Conservation (phyloP, 2,888 invertebrate species). For the Thereva unica region DNA sequence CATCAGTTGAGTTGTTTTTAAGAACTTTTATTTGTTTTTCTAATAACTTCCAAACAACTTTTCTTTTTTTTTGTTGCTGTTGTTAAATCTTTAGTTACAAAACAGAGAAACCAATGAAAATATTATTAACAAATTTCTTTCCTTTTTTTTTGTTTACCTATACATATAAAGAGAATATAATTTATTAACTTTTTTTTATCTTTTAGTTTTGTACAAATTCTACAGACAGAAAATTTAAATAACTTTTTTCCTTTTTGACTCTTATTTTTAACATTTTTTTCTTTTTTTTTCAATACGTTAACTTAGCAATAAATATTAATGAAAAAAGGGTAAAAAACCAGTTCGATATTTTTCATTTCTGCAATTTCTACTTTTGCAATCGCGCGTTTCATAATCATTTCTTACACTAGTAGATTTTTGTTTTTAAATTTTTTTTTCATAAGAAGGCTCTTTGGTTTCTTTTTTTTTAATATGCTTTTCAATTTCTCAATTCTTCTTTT, state of each 20-base stretch:
- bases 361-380: too few species aligned
- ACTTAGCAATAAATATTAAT: too few species aligned
- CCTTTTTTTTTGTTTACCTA: background rate
- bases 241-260: constrained; percentile 5
- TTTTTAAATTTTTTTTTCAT: constrained; percentile 14
- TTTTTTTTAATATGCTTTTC: background rate
- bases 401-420: too few species aligned
- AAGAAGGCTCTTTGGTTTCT: constrained; percentile 34
- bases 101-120: background rate
- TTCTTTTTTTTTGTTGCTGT: constrained; percentile 21
- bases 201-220: constrained; percentile 32
- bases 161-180: constrained; percentile 19
- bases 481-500: background rate
- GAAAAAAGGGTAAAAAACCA: too few species aligned
- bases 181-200: constrained; percentile 13
- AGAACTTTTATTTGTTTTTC: background rate
- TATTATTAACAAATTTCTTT: too few species aligned
- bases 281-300: constrained; percentile 9
- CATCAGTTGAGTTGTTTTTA: too few species aligned
- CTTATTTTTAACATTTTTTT: constrained; percentile 28
- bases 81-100: constrained; percentile 21
- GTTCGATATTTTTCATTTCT: too few species aligned
- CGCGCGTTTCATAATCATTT: too few species aligned
- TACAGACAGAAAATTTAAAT: constrained; percentile 30
- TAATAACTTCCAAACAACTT: constrained; percentile 26